Conservation (phyloP, 2,113 vertebrate species). For the Meleagris gallopavo region DNA sequence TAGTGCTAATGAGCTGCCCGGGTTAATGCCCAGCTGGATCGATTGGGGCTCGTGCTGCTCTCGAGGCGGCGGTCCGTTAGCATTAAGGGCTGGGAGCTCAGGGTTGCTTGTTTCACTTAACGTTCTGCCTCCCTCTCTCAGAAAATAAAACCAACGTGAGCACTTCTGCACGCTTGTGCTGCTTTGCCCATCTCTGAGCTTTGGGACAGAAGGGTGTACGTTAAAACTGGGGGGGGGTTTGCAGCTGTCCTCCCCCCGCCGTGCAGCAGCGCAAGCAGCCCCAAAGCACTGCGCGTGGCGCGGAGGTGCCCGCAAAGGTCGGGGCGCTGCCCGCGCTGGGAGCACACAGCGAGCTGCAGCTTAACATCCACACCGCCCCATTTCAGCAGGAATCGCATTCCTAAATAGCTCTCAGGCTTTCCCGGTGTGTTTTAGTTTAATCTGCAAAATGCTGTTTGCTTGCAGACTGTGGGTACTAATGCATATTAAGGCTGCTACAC, state of each 20-base stretch:
- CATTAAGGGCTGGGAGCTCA: too few species aligned
- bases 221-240: accelerated
- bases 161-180: too few species aligned
- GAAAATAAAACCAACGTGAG: background rate
- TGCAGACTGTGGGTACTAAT: slow-evolving; percentile 23
- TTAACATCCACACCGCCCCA: background rate
- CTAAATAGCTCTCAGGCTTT: slow-evolving; percentile 21
- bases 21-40: too few species aligned
- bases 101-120: background rate
- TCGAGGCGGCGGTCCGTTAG: too few species aligned
- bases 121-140: background rate
- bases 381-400: slow-evolving; percentile 35
- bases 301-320: too few species aligned
- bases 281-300: too few species aligned
- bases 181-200: too few species aligned
- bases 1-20: background rate
- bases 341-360: background rate
- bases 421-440: slow-evolving; percentile 39
- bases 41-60: too few species aligned
- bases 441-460: slow-evolving; percentile 59
- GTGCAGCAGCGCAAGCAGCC: background rate
- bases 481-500: slow-evolving; percentile 33
- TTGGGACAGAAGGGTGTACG: background rate
- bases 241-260: background rate
- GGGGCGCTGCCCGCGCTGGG: background rate